Base-by-base conservation (phyloP, 1,140 invertebrate species). In the Pantala flavescens region DNA sequence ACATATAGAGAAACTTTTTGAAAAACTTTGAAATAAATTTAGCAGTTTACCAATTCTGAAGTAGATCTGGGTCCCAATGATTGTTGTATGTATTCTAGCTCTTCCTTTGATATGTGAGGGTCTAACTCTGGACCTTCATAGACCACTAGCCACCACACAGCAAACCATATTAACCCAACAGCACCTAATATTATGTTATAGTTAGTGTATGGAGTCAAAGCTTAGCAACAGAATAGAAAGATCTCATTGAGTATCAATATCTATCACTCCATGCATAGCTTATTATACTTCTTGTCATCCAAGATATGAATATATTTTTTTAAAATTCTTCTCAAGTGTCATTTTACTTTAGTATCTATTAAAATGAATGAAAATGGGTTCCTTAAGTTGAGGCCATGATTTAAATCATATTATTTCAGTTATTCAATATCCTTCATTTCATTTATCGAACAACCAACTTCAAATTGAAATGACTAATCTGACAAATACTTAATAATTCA, bases 111-210 rank as follows among this genome's bases (percentile, higher is more conserved):
- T 74, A 86, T 87, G 5, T 79, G 76, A 28, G 79, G 79, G 76
- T 87, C 85, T 21, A 80, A 77, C 10, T 80, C 78, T 12, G 85
- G 85, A 14, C 77, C 80, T 74, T 87, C 84, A 19, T 81, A 79
- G 9, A 83, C 82, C 55, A 82, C 43, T n/a, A 36, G 43, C 23
- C 77, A 24, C 78, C 79, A 80, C 16, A 79, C 23, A 14, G 72
- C 23, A 14, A 74, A 63, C 79, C 79, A 79, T 14, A 79, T 42
- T 1, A 80, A 70, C 24, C 79, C 76, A 28, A 80, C 72, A 16
- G 63, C 24, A 7, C 74, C 85, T 78, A 73, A 74, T 49, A 70
- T 7, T 71, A 72, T 71, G 16, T n/a, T n/a, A n/a, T n/a, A 36
- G 24, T 28, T 73, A 24, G 74, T 74, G 19, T 72, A 73, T 11